These are phyloP conservation scores for Drosophila nigromelanica DNA, from an alignment of 1,140 invertebrate genomes.

Conservation along the genomic window DNA sequence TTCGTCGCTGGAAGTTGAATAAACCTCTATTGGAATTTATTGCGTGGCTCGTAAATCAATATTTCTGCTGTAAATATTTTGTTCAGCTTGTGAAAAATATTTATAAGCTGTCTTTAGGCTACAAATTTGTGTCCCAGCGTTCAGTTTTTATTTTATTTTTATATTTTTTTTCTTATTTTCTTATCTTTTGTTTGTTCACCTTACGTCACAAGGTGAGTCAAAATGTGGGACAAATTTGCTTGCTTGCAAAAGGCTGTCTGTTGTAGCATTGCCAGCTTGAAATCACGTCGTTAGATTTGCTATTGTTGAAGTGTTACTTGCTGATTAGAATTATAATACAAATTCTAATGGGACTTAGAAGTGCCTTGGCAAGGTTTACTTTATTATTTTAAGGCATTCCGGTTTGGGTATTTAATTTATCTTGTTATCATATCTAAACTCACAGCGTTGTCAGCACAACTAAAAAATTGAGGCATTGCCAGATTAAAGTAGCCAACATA, in stretches of 20 bases:
- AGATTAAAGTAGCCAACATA: too few species aligned
- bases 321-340: too few species aligned
- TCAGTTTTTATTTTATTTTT: too few species aligned
- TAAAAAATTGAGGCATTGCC: not conserved
- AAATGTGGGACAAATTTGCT: not conserved
- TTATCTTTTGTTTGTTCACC: slow-evolving; percentile 19
- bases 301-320: too few species aligned
- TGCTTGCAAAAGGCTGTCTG: not conserved
- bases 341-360: too few species aligned
- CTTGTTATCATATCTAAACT: not conserved
- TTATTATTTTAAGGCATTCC: not conserved
- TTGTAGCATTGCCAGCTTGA: slow-evolving; percentile 2
- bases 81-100: slow-evolving; percentile 45
- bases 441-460: not conserved
- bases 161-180: not conserved
- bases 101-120: slow-evolving; percentile 31
- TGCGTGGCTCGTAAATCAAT: too few species aligned
- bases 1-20: slow-evolving; percentile 42
- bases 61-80: slow-evolving; percentile 60
- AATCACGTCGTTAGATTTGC: too few species aligned
- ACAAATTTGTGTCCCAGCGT: slow-evolving; percentile 6
- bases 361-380: too few species aligned
- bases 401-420: not conserved
- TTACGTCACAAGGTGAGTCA: slow-evolving; percentile 15
- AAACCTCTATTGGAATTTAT: slow-evolving; percentile 35